Base-by-base conservation (phyloP, 2,888 invertebrate genomes). In the Pollenia angustigena region DNA sequence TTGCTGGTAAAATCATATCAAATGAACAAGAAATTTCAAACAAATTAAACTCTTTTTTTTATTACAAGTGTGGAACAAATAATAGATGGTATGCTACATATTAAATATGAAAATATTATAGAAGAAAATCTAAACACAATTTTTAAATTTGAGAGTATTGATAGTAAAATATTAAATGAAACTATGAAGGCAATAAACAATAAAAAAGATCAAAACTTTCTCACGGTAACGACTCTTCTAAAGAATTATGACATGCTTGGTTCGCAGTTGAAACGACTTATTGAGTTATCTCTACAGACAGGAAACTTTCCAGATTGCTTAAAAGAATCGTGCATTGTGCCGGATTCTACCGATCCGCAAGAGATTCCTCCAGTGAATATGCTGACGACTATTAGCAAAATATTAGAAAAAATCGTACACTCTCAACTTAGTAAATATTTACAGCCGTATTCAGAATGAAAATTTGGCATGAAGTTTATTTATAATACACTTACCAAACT, bases 201-300 rank as follows among this genome's bases (percentile, higher is more conserved):
- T 12, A 56, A 81, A 42, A 74, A 60, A 32, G 71, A 74, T 66
- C 50, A 52, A 71, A 42, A 64, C 44, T 46, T 44, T n/a, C n/a
- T 64, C 11, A 64, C 46, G 7, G 56, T 56, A 56, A n/a, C 40
- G 40, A 40, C 12, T 6, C 12, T 40, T 14, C 7, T 14, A 40
- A 60, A 40, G 12, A 60, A 60, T 40, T 60, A 60, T 40, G 58
- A 60, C 14, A 60, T 60, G 40, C 12, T 60, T 40, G 40, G 58
- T 14, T 12, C 7, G 40, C 40, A 60, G 14, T 46, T 60, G 40
- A 44, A 62, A n/a, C 62, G 42, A 4, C 40, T 62, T n/a, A 42
- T 62, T 42, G n/a, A n/a, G n/a, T n/a, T n/a, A n/a, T n/a, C n/a
- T n/a, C n/a, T n/a, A n/a, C n/a, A n/a, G n/a, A n/a, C 23, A 8